Evolutionary conservation across 2,888 invertebrate species (phyloP), one percentile per base, ranked within the genome.

Genomic region (Hipparchia sbordonii): DNA sequence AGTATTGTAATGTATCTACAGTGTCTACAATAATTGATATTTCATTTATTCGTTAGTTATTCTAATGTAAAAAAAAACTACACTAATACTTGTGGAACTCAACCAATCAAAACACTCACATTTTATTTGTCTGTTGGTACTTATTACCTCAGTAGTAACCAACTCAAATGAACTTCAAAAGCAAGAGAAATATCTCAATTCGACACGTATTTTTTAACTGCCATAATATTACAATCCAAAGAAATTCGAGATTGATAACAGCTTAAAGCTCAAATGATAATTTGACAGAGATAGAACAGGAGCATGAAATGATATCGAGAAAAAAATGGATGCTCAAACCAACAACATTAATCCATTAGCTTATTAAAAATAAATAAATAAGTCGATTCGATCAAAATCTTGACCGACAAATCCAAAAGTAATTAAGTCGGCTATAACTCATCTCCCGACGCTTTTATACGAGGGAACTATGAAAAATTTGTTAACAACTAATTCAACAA

Each of bases 401-500:
- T 56, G 70, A 74, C 74, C 77, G 77, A 79, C 76, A 76, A 80
- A 82, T 81, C 79, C 78, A 74, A 83, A 81, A 80, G 79, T 80
- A 83, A 86, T 86, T 83, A 83, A 82, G 80, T 72, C 77, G 79
- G 79, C 80, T 79, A 72, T 78, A 77, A 75, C 66, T 77, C 76
- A 74, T 76, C 74, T 57, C 59, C 68, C 63, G 63, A 63, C 67
- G 73, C 65, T 81, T 80, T 80, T 63, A 63, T 63, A 48, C 46
- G 75, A 80, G 79, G 74, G 81, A 82, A 81, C 81, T 79, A 77
- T 81, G 73, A 74, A 77, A 77, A 77, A 81, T 80, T 75, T 77
- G 74, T 77, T 78, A 77, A 77, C 75, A 77, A 82, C 84, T 84
- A 84, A 85, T 82, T 84, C 81, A 85, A 87, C 84, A 84, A 84